Conservation (phyloP, 2,888 invertebrate genomes). For the Dolichopus griseipennis region DNA sequence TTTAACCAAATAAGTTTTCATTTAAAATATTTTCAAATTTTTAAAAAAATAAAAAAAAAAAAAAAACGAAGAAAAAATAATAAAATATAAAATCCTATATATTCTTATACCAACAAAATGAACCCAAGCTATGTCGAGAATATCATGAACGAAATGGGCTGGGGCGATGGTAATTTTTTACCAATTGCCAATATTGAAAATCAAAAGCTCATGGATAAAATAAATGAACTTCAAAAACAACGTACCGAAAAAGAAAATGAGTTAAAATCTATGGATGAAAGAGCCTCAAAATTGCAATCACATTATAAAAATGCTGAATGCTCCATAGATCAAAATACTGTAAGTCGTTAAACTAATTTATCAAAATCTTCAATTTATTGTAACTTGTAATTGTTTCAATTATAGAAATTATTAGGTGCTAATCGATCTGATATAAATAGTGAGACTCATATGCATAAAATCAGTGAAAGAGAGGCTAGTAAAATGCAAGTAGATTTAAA, state of each 20-base stretch:
- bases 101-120: slow-evolving; percentile 14
- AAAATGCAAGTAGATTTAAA: slow-evolving; percentile 33
- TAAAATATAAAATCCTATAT: too few relatives aligned
- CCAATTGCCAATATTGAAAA: slow-evolving; percentile 74
- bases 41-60: neutral
- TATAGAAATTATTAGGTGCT: slow-evolving; percentile 53
- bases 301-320: slow-evolving; percentile 47
- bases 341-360: slow-evolving; percentile 24
- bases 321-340: slow-evolving; percentile 51
- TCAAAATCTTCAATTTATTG: slow-evolving; percentile 19
- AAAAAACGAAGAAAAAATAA: neutral
- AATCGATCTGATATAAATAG: slow-evolving; percentile 60
- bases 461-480: slow-evolving; percentile 41
- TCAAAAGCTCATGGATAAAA: slow-evolving; percentile 37
- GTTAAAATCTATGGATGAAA: slow-evolving; percentile 44
- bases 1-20: too few relatives aligned
- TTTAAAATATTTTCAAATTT: too few relatives aligned
- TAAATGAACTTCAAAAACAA: slow-evolving; percentile 44
- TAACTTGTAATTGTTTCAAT: slow-evolving; percentile 7
- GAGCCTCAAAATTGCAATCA: slow-evolving; percentile 42
- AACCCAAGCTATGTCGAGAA: slow-evolving; percentile 45
- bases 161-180: slow-evolving; percentile 67
- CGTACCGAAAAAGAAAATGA: slow-evolving; percentile 44
- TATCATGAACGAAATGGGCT: slow-evolving; percentile 60
- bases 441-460: slow-evolving; percentile 49